Conservation (phyloP, 92 coral and sea anemone species). For the Epizoanthus ramosus region DNA sequence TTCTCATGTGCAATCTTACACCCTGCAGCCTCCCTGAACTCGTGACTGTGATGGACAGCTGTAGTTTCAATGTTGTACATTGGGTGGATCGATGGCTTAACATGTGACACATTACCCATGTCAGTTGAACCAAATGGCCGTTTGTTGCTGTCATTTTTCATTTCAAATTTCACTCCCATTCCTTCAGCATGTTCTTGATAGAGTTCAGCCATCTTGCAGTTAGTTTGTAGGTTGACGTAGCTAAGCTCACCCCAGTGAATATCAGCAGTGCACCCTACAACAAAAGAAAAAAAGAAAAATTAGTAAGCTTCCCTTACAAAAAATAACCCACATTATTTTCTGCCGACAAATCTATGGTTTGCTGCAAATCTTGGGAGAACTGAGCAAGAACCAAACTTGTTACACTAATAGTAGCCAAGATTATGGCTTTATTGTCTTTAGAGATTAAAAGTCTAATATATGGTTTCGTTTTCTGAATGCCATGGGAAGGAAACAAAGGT, state of each 20-base stretch:
- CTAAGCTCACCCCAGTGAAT: constrained; percentile 41
- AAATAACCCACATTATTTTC: not conserved
- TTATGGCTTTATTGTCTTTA: too few species aligned
- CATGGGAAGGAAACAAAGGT: too few species aligned
- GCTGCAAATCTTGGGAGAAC: not conserved
- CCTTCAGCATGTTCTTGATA: constrained; percentile 88
- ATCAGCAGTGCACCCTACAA: constrained; percentile 77
- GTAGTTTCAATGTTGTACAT: constrained; percentile 47
- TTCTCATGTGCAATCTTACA: constrained; percentile 49
- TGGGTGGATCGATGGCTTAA: constrained; percentile 63
- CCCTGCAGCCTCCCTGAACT: constrained; percentile 51
- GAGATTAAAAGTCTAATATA: too few species aligned
- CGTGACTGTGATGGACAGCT: constrained; percentile 50
- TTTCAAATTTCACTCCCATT: constrained; percentile 72
- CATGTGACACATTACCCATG: constrained; percentile 59
- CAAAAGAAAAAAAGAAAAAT: not conserved
- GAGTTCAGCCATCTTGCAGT: constrained; percentile 71
- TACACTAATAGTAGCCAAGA: not conserved
- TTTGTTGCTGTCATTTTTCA: constrained; percentile 44
- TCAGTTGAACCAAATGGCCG: constrained; percentile 57
- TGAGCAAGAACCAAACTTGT: not conserved
- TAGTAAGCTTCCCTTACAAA: not conserved
- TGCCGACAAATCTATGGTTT: not conserved
- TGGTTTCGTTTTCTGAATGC: too few species aligned
- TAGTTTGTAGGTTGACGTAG: constrained; percentile 64